Evolutionary conservation across 2,888 invertebrate species (phyloP).

Genomic region (Disparrhopalites patrizii): DNA sequence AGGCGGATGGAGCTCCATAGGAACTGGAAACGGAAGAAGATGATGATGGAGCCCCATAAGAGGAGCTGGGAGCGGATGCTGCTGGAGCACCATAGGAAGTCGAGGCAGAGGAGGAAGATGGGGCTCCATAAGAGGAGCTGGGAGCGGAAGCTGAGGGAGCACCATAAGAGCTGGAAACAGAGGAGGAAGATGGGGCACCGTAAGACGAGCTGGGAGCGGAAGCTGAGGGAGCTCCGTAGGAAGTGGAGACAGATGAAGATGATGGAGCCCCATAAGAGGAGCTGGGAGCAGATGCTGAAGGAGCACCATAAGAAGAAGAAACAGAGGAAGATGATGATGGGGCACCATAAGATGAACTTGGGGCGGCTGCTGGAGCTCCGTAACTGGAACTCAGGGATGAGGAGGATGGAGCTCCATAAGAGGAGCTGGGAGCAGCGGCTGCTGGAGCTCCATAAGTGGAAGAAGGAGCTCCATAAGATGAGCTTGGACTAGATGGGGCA

Average conservation of each 20-base stretch:
- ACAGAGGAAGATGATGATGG: constrained; percentile 8
- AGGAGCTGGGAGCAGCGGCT: background rate
- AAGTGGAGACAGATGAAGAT: background rate
- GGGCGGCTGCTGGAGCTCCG: constrained; percentile 19
- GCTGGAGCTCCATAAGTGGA: background rate
- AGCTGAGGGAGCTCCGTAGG: constrained; percentile 17
- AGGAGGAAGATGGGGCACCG: constrained; percentile 11
- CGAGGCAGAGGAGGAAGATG: background rate
- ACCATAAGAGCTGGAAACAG: constrained; percentile 9
- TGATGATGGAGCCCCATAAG: constrained; percentile 65
- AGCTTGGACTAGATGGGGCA: constrained; percentile 12
- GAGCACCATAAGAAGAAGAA: constrained; percentile 1
- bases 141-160: constrained; percentile 2
- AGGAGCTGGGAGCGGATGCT: constrained; percentile 55
- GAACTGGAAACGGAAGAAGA: constrained; percentile 57
- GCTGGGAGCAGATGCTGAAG: background rate
- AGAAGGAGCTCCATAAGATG: constrained; percentile 12
- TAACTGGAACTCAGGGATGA: background rate
- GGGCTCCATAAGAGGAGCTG: constrained; percentile 12
- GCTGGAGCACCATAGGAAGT: constrained; percentile 16
- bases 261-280: constrained; percentile 17
- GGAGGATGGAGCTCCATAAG: background rate
- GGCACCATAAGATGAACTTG: constrained; percentile 11
- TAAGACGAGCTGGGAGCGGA: constrained; percentile 5
- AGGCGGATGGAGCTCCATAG: constrained; percentile 56